Evolutionary conservation across 2,113 vertebrate species (phyloP).

Genomic region (Pseudonaja textilis): DNA sequence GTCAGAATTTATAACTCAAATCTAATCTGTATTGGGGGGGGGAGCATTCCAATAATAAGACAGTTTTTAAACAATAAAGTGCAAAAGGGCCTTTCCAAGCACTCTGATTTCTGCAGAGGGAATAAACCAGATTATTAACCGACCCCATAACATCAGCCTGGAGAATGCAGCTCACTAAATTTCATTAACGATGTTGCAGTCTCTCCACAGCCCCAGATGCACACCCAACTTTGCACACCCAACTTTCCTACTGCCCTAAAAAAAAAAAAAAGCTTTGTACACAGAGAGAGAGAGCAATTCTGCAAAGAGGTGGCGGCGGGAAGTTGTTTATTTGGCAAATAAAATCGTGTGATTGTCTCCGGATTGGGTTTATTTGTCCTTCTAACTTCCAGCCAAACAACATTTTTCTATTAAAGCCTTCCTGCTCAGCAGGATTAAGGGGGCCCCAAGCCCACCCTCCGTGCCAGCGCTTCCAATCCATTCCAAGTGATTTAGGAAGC

Average conservation of each 20-base stretch:
- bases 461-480: slow-evolving; percentile 55
- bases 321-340: slow-evolving; percentile 37
- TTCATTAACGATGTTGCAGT: not conserved
- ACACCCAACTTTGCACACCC: not conserved
- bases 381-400: slow-evolving; percentile 46
- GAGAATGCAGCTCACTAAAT: not conserved
- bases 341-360: slow-evolving; percentile 39
- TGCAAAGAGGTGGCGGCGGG: not conserved
- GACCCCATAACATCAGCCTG: not conserved
- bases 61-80: not conserved
- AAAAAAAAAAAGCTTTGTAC: not conserved
- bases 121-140: not conserved
- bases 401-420: slow-evolving; percentile 25
- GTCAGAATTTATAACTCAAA: not conserved
- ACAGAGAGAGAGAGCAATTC: not conserved
- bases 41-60: not conserved
- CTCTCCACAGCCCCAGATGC: not conserved
- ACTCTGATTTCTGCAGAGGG: not conserved
- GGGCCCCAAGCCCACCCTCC: slow-evolving; percentile 52
- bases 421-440: slow-evolving; percentile 22
- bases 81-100: not conserved
- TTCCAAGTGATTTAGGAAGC: slow-evolving; percentile 68
- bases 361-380: slow-evolving; percentile 48
- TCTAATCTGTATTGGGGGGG: not conserved
- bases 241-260: not conserved